phyloP scores from a whole-genome alignment of 64 coral and sea anemone species.

The Pachyseris speciosa region DNA sequence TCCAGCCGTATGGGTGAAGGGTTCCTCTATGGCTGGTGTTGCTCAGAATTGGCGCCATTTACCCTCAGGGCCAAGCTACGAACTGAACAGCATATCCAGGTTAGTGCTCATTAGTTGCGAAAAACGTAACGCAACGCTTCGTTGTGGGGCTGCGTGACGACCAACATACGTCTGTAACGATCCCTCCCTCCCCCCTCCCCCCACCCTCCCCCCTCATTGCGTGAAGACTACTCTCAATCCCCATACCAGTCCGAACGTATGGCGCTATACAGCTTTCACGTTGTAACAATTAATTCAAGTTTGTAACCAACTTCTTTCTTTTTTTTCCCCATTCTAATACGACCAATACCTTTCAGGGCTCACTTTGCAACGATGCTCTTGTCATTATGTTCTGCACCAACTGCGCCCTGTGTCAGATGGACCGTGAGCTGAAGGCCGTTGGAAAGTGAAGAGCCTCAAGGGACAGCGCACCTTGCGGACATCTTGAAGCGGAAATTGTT shows the following conservation, averaged over 20 bases:
- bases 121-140: neutral
- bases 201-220: too few species aligned
- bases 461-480: neutral
- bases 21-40: slow-evolving; percentile 42
- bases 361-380: slow-evolving; percentile 61
- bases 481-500: neutral
- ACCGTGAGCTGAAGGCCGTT: slow-evolving; percentile 41
- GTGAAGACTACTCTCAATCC: too few species aligned
- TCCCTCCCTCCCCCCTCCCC: too few species aligned
- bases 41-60: neutral
- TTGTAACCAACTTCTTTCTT: too few species aligned
- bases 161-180: too few species aligned
- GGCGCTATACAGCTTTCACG: too few species aligned
- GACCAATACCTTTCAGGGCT: slow-evolving; percentile 41
- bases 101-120: neutral
- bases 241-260: too few species aligned
- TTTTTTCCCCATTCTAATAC: too few species aligned
- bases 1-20: slow-evolving; percentile 70
- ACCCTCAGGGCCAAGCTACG: slow-evolving; percentile 59
- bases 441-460: slow-evolving; percentile 36
- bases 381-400: neutral
- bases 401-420: slow-evolving; percentile 68
- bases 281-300: too few species aligned
- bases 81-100: slow-evolving; percentile 65
- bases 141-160: too few species aligned